These are phyloP conservation scores for Oostethus manadensis DNA, from an alignment of 2,113 vertebrate genomes.

Conservation along the genomic window DNA sequence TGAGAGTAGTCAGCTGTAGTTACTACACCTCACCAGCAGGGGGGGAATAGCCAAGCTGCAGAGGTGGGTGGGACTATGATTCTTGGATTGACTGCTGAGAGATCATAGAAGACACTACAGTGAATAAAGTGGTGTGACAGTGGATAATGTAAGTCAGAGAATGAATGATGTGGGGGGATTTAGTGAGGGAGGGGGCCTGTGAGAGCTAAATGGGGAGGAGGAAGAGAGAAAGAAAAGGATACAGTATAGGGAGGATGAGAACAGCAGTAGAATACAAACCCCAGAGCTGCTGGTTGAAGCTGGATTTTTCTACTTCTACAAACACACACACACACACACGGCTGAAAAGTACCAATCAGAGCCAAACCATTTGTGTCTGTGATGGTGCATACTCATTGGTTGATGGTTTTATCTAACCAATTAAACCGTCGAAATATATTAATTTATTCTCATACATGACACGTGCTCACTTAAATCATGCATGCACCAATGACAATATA, in stretches of 20 bases:
- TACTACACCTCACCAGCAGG: conserved; percentile 20
- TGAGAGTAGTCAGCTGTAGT: not conserved
- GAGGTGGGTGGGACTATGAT: not conserved
- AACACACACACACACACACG: conserved; percentile 9
- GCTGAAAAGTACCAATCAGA: conserved; percentile 11
- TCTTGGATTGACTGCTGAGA: conserved; percentile 4
- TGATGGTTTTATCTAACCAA: not conserved
- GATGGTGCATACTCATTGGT: not conserved
- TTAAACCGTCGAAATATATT: not conserved
- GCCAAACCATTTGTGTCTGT: not conserved
- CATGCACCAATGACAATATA: not conserved
- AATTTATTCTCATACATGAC: not conserved
- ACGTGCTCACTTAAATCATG: not conserved
- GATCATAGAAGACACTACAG: conserved; percentile 3
- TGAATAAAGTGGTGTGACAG: not conserved
- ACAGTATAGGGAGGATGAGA: conserved; percentile 12
- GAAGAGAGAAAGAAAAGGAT: conserved; percentile 2
- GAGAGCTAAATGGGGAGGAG: not conserved
- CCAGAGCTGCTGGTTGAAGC: conserved; percentile 49
- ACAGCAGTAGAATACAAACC: conserved; percentile 38
- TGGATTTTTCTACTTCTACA: conserved; percentile 54
- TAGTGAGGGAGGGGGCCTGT: not conserved
- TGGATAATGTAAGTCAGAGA: not conserved
- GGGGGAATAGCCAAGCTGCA: not conserved
- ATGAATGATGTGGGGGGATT: not conserved